phyloP scores from a whole-genome alignment of 2,113 vertebrate species.

The Taxidea taxus region DNA sequence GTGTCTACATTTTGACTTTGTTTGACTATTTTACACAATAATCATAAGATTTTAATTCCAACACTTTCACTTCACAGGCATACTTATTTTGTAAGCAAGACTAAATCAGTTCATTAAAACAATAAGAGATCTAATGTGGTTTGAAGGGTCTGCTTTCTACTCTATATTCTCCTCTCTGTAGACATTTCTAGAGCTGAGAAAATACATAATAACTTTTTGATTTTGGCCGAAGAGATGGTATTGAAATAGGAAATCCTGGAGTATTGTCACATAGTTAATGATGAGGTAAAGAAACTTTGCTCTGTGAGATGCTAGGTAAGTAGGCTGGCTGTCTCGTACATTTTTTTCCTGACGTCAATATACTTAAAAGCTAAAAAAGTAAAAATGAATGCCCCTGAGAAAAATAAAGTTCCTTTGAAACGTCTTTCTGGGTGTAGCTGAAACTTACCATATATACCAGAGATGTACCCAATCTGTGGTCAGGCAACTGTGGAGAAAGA shows the following conservation, averaged over 20 bases:
- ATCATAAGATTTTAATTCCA: neutral
- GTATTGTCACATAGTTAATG: neutral
- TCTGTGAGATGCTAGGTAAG: neutral
- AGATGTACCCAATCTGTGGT: constrained; percentile 81
- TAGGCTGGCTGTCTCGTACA: neutral
- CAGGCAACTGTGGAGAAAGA: constrained; percentile 78
- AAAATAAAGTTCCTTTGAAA: neutral
- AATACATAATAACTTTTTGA: neutral
- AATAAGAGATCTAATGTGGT: neutral
- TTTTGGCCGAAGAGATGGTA: neutral
- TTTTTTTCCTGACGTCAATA: neutral
- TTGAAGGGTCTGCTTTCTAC: neutral
- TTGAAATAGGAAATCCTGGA: constrained; percentile 25
- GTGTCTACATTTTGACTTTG: neutral
- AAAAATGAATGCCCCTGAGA: neutral
- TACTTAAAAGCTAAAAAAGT: neutral
- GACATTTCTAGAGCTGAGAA: neutral
- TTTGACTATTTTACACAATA: neutral
- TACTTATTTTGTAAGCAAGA: neutral
- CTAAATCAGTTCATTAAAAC: neutral
- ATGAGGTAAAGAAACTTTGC: neutral
- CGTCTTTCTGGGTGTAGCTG: neutral
- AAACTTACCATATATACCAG: constrained; percentile 88
- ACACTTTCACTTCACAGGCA: neutral
- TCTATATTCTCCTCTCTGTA: neutral